These are phyloP conservation scores for Xylota sylvarum DNA, from an alignment of 2,888 invertebrate species.

Conservation along the genomic window DNA sequence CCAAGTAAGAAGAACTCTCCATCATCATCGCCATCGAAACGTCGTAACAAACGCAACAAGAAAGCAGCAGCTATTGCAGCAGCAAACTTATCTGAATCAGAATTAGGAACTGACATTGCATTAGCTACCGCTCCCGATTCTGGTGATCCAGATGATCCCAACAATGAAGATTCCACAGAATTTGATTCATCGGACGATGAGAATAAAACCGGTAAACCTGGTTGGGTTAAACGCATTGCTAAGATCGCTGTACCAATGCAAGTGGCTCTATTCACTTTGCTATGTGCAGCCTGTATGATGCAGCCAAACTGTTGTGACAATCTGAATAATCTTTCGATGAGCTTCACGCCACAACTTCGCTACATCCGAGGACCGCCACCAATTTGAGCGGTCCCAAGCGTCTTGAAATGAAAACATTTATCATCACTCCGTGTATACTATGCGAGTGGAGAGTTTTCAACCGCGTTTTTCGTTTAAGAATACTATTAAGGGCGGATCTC, in stretches of 20 bases:
- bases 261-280: slow-evolving; percentile 88
- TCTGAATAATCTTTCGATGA: slow-evolving; percentile 90
- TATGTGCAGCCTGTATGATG: slow-evolving; percentile 89
- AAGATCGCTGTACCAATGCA: slow-evolving; percentile 90
- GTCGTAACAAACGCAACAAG: slow-evolving; percentile 68
- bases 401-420: slow-evolving; percentile 58
- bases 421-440: slow-evolving; percentile 51
- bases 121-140: slow-evolving; percentile 56
- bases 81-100: slow-evolving; percentile 54
- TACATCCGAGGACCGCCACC: slow-evolving; percentile 92
- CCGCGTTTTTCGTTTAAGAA: slow-evolving; percentile 76
- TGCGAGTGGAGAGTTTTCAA: slow-evolving; percentile 71
- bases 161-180: slow-evolving; percentile 80
- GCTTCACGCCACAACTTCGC: slow-evolving; percentile 90
- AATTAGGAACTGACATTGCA: slow-evolving; percentile 46
- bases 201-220: slow-evolving; percentile 78
- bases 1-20: slow-evolving; percentile 75
- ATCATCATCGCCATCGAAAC: slow-evolving; percentile 59
- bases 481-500: slow-evolving; percentile 73
- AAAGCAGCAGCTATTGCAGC: slow-evolving; percentile 54
- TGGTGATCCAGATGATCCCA: slow-evolving; percentile 72
- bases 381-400: slow-evolving; percentile 85
- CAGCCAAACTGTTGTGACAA: slow-evolving; percentile 91
- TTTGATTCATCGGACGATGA: slow-evolving; percentile 78
- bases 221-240: slow-evolving; percentile 89